Percentiles rank a stretch among this genome's conserved stretches.
These are phyloP conservation scores for Deroptyus accipitrinus DNA, from an alignment of 2,113 vertebrate genomes.

Conservation along the genomic window DNA sequence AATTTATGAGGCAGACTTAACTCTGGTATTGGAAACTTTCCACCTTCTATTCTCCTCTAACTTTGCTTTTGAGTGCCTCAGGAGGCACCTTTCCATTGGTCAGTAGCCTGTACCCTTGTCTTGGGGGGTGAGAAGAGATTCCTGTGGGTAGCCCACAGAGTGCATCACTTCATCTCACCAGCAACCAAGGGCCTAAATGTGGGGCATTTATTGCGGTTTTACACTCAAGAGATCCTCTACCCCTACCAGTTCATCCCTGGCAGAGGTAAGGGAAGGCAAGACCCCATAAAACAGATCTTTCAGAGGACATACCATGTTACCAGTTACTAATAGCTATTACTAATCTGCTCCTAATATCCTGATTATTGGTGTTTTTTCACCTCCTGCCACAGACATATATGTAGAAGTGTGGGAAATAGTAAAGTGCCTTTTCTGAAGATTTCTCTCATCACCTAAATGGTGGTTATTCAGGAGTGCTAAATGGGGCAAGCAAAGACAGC, in stretches of 20 bases:
- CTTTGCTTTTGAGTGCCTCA: neutral
- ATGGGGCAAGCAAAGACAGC: neutral
- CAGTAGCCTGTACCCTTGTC: neutral
- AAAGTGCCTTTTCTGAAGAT: neutral
- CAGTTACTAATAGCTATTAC: neutral
- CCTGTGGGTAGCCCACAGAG: neutral
- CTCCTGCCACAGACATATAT: neutral
- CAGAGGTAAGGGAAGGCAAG: neutral
- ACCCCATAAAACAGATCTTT: neutral
- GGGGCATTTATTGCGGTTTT: neutral
- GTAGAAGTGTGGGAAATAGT: neutral
- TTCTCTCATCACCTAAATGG: neutral
- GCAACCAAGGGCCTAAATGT: no score
- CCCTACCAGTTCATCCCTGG: neutral
- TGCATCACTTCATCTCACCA: neutral
- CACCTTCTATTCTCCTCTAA: neutral
- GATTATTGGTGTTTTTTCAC: neutral
- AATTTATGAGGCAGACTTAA: neutral
- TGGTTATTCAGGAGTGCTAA: neutral
- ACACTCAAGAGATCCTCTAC: neutral
- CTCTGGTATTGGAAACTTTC: neutral
- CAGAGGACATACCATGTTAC: neutral
- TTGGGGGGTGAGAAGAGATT: neutral
- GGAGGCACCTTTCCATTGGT: neutral
- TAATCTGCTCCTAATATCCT: neutral